Evolutionary conservation across 1,140 invertebrate species (phyloP).

Genomic region (Pseudobourletiella spinata): DNA sequence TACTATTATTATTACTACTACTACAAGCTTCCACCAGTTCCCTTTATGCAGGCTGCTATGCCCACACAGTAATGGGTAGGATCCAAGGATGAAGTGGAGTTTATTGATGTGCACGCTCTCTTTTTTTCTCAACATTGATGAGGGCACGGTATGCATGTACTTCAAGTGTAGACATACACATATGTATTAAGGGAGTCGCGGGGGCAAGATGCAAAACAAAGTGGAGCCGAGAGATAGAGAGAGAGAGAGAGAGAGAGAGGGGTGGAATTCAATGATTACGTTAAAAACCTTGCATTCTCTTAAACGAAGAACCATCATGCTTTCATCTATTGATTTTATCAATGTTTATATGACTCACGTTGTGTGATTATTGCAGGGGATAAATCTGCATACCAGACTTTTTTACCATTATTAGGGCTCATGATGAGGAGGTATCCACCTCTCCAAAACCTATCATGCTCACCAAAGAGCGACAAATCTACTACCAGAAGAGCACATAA

Average conservation of each 20-base stretch:
- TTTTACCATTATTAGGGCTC: constrained; percentile 20
- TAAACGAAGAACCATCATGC: too few relatives aligned
- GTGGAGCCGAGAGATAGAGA: background rate
- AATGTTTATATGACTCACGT: constrained; percentile 25
- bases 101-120: background rate
- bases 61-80: too few relatives aligned
- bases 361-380: constrained; percentile 21
- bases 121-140: background rate
- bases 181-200: background rate
- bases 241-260: constrained; percentile 1
- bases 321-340: constrained; percentile 27
- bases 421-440: constrained; percentile 14
- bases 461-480: too few relatives aligned
- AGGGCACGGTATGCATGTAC: background rate
- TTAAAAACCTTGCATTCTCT: constrained; percentile 11
- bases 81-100: background rate
- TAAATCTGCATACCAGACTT: constrained; percentile 24
- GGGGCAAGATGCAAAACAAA: background rate
- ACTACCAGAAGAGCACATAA: too few relatives aligned
- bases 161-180: background rate
- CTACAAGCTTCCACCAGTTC: too few relatives aligned
- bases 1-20: too few relatives aligned
- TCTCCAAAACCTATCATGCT: too few relatives aligned
- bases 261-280: constrained; percentile 14
- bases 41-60: too few relatives aligned